Percentiles rank a stretch among this genome's conserved stretches.
phyloP scores from a whole-genome alignment of 2,888 invertebrate species.

The Drosophila cognata region DNA sequence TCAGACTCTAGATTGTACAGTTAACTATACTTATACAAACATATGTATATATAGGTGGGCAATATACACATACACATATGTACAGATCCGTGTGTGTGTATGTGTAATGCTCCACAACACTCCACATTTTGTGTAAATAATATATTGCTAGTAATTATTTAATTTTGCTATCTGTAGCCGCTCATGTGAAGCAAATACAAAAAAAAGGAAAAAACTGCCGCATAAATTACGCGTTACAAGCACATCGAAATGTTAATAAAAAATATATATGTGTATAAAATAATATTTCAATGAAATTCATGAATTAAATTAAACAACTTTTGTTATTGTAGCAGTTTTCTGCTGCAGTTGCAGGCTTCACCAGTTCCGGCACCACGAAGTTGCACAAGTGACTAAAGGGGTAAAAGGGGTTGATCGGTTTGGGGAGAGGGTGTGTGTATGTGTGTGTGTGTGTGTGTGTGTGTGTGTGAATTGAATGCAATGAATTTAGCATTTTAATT shows the following conservation, averaged over 20 bases:
- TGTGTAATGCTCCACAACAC: background rate
- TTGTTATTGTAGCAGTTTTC: constrained; percentile 25
- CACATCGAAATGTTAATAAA: background rate
- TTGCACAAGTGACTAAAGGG: constrained; percentile 37
- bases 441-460: background rate
- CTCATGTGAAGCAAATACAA: background rate
- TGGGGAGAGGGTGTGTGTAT: background rate
- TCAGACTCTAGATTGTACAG: background rate
- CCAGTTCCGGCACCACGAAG: constrained; percentile 68
- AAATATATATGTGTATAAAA: constrained; percentile 4
- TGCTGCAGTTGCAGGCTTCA: constrained; percentile 31
- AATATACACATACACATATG: no score
- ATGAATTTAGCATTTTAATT: constrained; percentile 37
- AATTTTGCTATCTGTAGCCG: background rate
- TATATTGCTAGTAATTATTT: background rate
- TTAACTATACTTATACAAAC: background rate
- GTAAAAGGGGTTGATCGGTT: background rate
- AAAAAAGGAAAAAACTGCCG: background rate
- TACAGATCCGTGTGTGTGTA: background rate
- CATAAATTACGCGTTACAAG: constrained; percentile 45
- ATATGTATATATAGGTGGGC: no score
- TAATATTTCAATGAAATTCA: constrained; percentile 64
- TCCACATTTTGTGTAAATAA: background rate
- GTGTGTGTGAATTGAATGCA: background rate
- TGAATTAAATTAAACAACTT: constrained; percentile 59